Evolutionary conservation across 2,797 vertebrate genomes (phyloP).

Genomic region (Smutsia gigantea): DNA sequence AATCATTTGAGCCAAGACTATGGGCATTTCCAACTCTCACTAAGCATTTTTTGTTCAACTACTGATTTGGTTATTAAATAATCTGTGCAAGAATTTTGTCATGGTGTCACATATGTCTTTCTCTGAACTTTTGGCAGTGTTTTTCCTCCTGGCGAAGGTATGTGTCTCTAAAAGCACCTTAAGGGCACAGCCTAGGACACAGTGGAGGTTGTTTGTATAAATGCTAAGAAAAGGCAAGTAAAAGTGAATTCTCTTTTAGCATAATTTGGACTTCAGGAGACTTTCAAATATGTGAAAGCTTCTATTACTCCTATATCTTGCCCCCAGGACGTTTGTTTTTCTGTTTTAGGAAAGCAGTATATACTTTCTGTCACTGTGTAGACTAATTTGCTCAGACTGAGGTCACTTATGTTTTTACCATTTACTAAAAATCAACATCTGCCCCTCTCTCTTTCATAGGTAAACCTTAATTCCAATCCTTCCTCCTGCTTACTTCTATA

Average conservation of each 20-base stretch:
- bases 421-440: not conserved
- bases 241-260: not conserved
- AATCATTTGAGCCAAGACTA: not conserved
- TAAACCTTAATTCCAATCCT: not conserved
- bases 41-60: not conserved
- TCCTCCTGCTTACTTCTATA: not conserved
- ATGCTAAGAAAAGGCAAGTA: not conserved
- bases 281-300: not conserved
- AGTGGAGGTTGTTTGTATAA: not conserved
- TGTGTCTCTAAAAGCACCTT: not conserved
- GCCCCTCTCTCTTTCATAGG: not conserved
- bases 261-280: not conserved
- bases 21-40: not conserved
- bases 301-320: not conserved
- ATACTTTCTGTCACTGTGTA: not conserved
- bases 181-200: not conserved
- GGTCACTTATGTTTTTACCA: not conserved
- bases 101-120: not conserved
- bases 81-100: not conserved
- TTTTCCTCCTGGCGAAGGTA: not conserved
- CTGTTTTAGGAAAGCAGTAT: not conserved
- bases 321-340: not conserved
- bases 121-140: not conserved
- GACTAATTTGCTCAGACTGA: slow-evolving; percentile 14
- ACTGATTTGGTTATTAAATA: not conserved